Base-by-base conservation (phyloP, 2,797 vertebrate species). In the Malacoctenus gilli region DNA sequence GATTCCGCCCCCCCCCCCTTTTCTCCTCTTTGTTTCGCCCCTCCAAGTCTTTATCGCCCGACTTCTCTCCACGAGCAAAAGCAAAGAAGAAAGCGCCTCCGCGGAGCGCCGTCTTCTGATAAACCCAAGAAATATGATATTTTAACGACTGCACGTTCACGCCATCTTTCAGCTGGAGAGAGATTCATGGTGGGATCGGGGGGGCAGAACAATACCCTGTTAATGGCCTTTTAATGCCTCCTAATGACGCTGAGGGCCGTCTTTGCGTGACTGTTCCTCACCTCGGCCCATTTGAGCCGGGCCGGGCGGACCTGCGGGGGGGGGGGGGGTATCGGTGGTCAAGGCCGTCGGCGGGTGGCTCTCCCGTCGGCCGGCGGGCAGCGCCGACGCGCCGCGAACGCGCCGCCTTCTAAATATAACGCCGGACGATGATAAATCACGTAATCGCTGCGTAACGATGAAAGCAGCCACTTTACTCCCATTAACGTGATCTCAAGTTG, bases 151-250 rank as follows among this genome's bases (percentile, higher is more conserved):
- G 48, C 46, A 31, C 37, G 69, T 67, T 53, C 40, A 4, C 39
- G 44, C 54, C 63, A 60, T 67, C 68, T 79, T 79, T 83, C 71
- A 35, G 16, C 46, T 53, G 14, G 59, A 52, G 57, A 56, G 55
- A 47, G 62, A 77, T 79, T 74, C 39, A 58, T 82, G 47, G 64
- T 30, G 22, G 56, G 43, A 66, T 48, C 66, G 60, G 47, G 38
- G 42, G 55, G 63, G 48, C 71, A 74, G 63, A 81, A 77, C 81
- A 80, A 83, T 65, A 73, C 65, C 75, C 67, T 47, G 55, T 44
- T 81, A 85, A 87, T 82, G 82, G 69, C 68, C 44, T 83, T 88
- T 83, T 85, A 84, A 89, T 89, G 81, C 66, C 64, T 78, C 68
- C 77, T 85, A 82, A 86, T 83, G 82, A 76, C 44, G n/a, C 57